Base-by-base conservation (phyloP, 2,888 invertebrate genomes). In the Perizoma flavofasciatum region DNA sequence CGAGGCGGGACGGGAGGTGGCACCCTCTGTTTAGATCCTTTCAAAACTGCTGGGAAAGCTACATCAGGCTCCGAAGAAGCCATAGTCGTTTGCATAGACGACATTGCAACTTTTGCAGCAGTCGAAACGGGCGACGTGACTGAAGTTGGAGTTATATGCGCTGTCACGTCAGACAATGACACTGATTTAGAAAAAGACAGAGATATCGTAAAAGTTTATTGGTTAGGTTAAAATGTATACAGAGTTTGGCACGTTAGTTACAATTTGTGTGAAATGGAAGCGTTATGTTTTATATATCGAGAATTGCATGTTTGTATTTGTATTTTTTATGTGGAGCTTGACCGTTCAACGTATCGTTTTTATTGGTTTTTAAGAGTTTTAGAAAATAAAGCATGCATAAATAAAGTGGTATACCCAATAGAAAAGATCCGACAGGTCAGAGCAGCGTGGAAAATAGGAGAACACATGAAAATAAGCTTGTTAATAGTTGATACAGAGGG, bases 1-100 rank as follows among this genome's bases (percentile, higher is more conserved):
- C 97, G 93, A 4, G 97, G 97, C 55, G 97, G 97, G 53, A 97
- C 97, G 32, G 97, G 97, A 55, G 97, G 97, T 45, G 97, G 97
- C 44, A 97, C 95, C 85, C 96, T 95, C 73, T 95, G 94, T 86
- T 96, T 96, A 45, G 94, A 93, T 75, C 95, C 95, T 86, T 96
- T 96, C 77, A 96, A 90, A 52, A 96, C 95, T 51, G 96, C 96
- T 51, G 96, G 96, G 83, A 96, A 96, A 55, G 94, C 94, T 65
- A 93, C 85, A 54, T 93, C 91, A 4, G 93, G 93, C 55, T 94
- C 93, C 39, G 93, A 85, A 37, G 71, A 77, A 48, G 85, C 73
- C 55, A 79, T 69, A 4, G 82, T 77, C 54, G 83, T 78, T 72
- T 88, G 86, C 61, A 84, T 71, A 32, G 82, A 78, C 34, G 85